phyloP scores from a whole-genome alignment of 2,797 vertebrate genomes.

The Neomorphus geoffroyi region DNA sequence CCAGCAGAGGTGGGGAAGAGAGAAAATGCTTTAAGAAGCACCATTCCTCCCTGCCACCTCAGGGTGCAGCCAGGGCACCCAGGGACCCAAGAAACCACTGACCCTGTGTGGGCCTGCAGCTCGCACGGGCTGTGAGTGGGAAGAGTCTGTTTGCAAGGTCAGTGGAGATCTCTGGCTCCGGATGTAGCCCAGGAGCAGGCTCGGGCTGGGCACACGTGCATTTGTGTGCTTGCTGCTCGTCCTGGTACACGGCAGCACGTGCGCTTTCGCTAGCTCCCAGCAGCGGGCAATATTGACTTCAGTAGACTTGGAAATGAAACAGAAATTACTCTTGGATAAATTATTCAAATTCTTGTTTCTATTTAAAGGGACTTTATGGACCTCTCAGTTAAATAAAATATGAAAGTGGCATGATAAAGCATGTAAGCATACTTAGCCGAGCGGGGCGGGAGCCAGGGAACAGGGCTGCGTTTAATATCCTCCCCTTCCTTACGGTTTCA shows the following conservation, averaged over 20 bases:
- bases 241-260: neutral
- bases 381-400: conserved; percentile 57
- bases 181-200: neutral
- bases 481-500: neutral
- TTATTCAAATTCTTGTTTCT: conserved; percentile 70
- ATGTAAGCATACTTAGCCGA: neutral
- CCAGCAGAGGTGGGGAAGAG: neutral
- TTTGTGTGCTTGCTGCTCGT: neutral
- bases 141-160: neutral
- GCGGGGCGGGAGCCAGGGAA: neutral
- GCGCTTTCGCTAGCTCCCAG: neutral
- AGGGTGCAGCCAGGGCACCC: neutral
- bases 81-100: neutral
- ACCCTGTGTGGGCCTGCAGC: neutral
- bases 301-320: neutral
- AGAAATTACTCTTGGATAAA: conserved; percentile 51
- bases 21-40: neutral
- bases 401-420: neutral
- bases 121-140: fast-evolving
- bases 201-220: fast-evolving
- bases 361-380: conserved; percentile 49
- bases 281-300: neutral
- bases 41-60: fast-evolving
- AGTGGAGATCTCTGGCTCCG: neutral
- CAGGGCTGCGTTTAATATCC: neutral